A percentile compares a stretch with the other conserved stretches of the same genome.
phyloP scores from a whole-genome alignment of 2,888 invertebrate genomes.

The Melanostoma mellinum region DNA sequence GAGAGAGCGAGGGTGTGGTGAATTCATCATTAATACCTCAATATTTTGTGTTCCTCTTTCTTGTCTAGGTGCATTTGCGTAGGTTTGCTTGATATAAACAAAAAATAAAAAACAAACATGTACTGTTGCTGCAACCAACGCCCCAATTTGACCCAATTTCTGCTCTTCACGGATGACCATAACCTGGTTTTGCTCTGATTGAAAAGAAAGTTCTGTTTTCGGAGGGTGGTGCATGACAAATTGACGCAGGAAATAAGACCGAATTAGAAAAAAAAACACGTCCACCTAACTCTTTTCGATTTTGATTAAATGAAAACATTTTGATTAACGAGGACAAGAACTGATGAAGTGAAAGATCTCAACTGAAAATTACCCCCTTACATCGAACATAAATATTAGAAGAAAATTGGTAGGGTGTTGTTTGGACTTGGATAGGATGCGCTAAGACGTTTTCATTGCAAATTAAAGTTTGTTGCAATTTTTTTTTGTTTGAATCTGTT shows the following conservation, averaged over 20 bases:
- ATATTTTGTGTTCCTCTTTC: constrained; percentile 11
- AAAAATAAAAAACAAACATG: constrained; percentile 21
- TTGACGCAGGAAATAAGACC: constrained; percentile 40
- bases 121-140: constrained; percentile 59
- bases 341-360: too few relatives aligned
- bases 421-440: too few relatives aligned
- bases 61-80: constrained; percentile 68
- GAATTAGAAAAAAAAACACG: background rate
- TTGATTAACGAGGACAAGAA: too few relatives aligned
- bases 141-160: constrained; percentile 69
- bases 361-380: too few relatives aligned
- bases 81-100: constrained; percentile 35
- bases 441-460: too few relatives aligned
- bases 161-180: constrained; percentile 54
- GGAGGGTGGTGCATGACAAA: constrained; percentile 9
- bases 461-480: too few relatives aligned
- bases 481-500: too few relatives aligned
- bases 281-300: background rate
- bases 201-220: background rate
- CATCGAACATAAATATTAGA: too few relatives aligned
- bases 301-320: too few relatives aligned
- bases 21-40: constrained; percentile 34
- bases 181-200: constrained; percentile 52
- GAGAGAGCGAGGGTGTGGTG: constrained; percentile 43
- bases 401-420: too few relatives aligned